Evolutionary conservation across 2,113 vertebrate genomes (phyloP), one percentile per base, ranked within the genome.

Genomic region (Phylloscopus whistleri): DNA sequence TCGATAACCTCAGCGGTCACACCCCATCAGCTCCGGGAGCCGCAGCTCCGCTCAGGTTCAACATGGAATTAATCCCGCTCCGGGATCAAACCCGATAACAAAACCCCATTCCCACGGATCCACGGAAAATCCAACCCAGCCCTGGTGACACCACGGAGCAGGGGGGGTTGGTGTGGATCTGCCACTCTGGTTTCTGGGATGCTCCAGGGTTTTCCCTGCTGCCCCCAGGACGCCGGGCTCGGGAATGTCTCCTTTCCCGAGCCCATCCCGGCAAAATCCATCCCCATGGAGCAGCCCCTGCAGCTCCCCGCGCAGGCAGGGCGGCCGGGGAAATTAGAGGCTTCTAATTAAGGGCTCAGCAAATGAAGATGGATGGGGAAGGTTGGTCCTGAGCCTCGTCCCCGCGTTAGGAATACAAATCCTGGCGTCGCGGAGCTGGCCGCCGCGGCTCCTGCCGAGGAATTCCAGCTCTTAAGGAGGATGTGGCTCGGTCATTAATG

Each of bases 301-400:
- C 86, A 73, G 68, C 66, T 72, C 28, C 48, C 13, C 1, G 6
- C 51, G 80, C 81, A 35, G 33, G 72, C 58, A 85, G 81, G 97
- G 73, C 46, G 11, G 97, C 96, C 94, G 31, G 35, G 95, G 94
- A 97, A 98, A 97, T 92, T 64, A 92, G 49, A 73, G 74, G 33
- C 63, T 81, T 95, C 94, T 95, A 94, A 98, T 97, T 95, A 93
- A 97, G 8, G 37, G 88, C 94, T 96, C 95, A 82, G 94, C 97
- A 97, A 97, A 98, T 73, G 93, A 74, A 97, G 94, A 97, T 94
- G 84, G 94, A 96, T 95, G 90, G 86, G 39, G 91, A 96, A 97
- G 95, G 95, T 87, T 93, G 91, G 90, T 67, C 10, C 79, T 31
- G 55, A 73, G n/a, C 84, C 89, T 86, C 43, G 33, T 84, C 95